phyloP scores from a whole-genome alignment of 1,140 invertebrate species.

The Cylas formicarius region DNA sequence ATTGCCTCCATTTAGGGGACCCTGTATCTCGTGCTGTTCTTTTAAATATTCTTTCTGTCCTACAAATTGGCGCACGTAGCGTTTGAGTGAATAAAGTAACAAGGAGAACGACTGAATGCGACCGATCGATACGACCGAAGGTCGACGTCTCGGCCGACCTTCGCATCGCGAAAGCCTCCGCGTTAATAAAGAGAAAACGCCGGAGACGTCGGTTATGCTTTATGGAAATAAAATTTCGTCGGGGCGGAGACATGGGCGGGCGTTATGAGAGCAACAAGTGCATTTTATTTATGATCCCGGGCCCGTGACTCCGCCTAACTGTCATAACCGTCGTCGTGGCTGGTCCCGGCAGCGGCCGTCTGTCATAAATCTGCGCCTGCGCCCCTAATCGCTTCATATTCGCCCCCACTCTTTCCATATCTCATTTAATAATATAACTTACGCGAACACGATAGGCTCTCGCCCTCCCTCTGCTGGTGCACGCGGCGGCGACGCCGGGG shows the following conservation, averaged over 20 bases:
- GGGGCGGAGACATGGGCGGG: slow-evolving; percentile 37
- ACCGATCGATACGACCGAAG: no score
- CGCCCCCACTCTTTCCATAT: slow-evolving; percentile 39
- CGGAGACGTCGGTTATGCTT: slow-evolving; percentile 26
- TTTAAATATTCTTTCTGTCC: no score
- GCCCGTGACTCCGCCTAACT: slow-evolving; percentile 39
- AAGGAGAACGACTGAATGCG: no score
- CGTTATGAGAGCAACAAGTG: slow-evolving; percentile 42
- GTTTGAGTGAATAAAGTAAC: no score
- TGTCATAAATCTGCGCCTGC: slow-evolving; percentile 39
- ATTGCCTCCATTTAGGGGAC: no score
- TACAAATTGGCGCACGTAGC: no score
- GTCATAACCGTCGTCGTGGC: slow-evolving; percentile 41
- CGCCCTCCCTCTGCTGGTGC: slow-evolving; percentile 14
- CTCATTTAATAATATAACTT: slow-evolving; percentile 42
- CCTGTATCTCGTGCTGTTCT: no score
- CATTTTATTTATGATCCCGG: slow-evolving; percentile 41
- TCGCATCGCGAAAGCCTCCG: no score
- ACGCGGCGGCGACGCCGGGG: no score
- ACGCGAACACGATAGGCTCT: slow-evolving; percentile 24
- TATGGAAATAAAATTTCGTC: slow-evolving; percentile 39
- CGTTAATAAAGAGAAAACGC: no score
- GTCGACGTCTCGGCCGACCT: no score
- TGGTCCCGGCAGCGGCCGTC: slow-evolving; percentile 32
- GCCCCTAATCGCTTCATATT: slow-evolving; percentile 32